Conservation (phyloP, 2,113 vertebrate species). For the Macquaria australasica region DNA sequence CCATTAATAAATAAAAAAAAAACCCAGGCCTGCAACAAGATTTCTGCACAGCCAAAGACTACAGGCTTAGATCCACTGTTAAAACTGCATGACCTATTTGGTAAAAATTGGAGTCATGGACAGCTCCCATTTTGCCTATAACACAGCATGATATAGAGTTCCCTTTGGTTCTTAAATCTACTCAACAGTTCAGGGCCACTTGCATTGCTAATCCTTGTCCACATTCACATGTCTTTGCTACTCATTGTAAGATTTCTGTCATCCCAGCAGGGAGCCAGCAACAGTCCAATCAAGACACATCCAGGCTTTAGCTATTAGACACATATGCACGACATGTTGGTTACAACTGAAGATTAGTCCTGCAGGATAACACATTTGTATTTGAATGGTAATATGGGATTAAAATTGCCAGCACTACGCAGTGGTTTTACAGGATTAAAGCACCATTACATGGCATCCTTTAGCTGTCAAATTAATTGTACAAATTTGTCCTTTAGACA, state of each 20-base stretch:
- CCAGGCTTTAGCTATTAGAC: conserved; percentile 36
- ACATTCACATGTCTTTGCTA: conserved; percentile 19
- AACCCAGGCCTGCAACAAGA: conserved; percentile 57
- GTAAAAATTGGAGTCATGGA: conserved; percentile 63
- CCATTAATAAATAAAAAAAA: conserved; percentile 82
- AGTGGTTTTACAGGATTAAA: conserved; percentile 71
- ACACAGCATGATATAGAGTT: conserved; percentile 48
- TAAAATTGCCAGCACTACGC: conserved; percentile 57
- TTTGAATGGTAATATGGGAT: conserved; percentile 76
- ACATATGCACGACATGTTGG: conserved; percentile 32
- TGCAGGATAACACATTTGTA: conserved; percentile 49
- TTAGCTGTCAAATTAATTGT: conserved; percentile 69
- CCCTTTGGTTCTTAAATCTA: conserved; percentile 25
- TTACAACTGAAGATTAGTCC: conserved; percentile 59
- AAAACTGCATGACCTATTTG: conserved; percentile 74
- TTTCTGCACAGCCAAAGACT: conserved; percentile 64
- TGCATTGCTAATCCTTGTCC: conserved; percentile 42
- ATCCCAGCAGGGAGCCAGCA: conserved; percentile 36
- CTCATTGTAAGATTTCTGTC: conserved; percentile 34
- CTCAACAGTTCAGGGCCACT: conserved; percentile 34
- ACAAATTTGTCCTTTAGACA: conserved; percentile 61
- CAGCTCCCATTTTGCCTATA: conserved; percentile 45
- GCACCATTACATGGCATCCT: conserved; percentile 59
- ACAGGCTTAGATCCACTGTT: conserved; percentile 57
- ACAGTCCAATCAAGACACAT: conserved; percentile 41